These are phyloP conservation scores for Ceratotherium simum DNA, from an alignment of 2,113 vertebrate species.

Conservation along the genomic window DNA sequence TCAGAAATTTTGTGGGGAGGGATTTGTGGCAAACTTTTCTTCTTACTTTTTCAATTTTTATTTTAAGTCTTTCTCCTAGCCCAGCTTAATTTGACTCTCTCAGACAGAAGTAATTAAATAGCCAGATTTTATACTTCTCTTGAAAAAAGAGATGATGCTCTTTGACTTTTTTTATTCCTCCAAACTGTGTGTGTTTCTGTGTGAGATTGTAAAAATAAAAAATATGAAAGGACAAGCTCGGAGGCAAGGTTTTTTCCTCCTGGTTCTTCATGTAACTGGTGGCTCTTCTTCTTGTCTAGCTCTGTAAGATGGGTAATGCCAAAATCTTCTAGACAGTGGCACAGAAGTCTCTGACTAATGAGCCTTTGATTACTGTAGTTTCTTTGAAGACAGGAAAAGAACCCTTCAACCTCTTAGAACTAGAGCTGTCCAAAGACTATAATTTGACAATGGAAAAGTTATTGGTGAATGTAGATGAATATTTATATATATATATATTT, in stretches of 20 bases:
- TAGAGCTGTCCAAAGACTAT: background rate
- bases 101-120: background rate
- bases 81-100: slow-evolving; percentile 20
- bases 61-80: background rate
- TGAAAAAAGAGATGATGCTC: background rate
- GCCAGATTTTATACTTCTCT: background rate
- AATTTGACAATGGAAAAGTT: slow-evolving; percentile 30
- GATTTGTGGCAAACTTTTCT: background rate
- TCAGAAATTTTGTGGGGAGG: background rate
- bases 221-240: background rate
- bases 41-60: background rate
- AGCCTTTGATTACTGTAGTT: slow-evolving; percentile 52
- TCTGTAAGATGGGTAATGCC: background rate
- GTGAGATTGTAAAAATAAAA: background rate
- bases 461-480: background rate
- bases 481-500: background rate
- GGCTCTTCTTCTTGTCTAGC: background rate
- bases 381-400: slow-evolving; percentile 62
- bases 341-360: slow-evolving; percentile 22
- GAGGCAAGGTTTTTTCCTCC: background rate
- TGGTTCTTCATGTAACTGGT: background rate
- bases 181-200: background rate
- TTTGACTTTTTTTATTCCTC: background rate
- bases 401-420: slow-evolving; percentile 28
- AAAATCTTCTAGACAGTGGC: background rate